Base-by-base conservation (phyloP, 2,888 invertebrate species). In the Belgica antarctica region DNA sequence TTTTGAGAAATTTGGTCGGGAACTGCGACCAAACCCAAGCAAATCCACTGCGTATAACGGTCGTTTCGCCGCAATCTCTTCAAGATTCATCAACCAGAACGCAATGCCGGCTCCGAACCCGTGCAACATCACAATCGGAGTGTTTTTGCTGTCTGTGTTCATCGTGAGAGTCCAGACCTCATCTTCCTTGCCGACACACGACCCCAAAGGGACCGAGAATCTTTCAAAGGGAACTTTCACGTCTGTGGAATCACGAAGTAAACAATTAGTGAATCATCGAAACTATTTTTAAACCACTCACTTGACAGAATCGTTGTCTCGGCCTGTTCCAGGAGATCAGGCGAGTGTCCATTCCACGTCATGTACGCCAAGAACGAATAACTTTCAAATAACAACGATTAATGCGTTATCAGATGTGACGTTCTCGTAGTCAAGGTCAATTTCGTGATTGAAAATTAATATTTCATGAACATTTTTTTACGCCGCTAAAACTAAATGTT, bases 31-130 rank as follows among this genome's bases (percentile, higher is more conserved):
- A 82, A 98, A 99, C 34, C 97, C 88, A 89, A 92, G 80, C 62
- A 92, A 79, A 79, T 97, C 96, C 74, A 97, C 88, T 0, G 95
- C 94, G 80, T 96, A 94, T 0, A 97, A 90, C 0, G 95, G 93
- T 70, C 96, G 83, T 1, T 85, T 82, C 19, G 84, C 82, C 0
- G 94, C 89, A 7, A 98, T 82, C 0, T 87, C 82, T 78, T 96
- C 95, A 10, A 96, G 81, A 80, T 97, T 98, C 74, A 93, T 85
- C 72, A 92, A 90, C 96, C 97, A 98, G 61, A 98, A 82, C 1
- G 92, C 97, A 24, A 95, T 87, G 1, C 97, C 98, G 0, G 96
- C 90, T 10, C 92, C 97, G 77, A 98, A 86, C 0, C 98, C 98
- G 78, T 98, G 98, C n/a, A 98, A 80, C 76, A 99, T 79, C 31